Conservation (phyloP, 2,888 invertebrate species). For the Liposcelis brunnea region DNA sequence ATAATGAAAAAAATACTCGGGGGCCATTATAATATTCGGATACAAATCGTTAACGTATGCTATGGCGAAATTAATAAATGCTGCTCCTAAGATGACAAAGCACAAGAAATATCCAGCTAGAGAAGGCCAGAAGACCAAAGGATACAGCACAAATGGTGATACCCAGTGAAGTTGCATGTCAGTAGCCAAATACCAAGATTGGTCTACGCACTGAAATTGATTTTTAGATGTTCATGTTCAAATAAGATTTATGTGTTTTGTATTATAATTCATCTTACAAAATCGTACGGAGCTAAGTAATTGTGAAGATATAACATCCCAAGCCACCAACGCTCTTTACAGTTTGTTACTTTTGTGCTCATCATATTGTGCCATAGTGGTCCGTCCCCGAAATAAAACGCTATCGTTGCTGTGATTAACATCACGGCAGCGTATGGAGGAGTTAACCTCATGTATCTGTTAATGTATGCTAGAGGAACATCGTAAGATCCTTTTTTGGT, state of each 20-base stretch:
- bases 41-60: constrained; percentile 26
- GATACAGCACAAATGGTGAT: constrained; percentile 35
- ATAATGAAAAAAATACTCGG: too few relatives aligned
- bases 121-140: constrained; percentile 27
- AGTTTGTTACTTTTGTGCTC: constrained; percentile 19
- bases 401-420: constrained; percentile 29
- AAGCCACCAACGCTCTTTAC: constrained; percentile 32
- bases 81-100: constrained; percentile 19
- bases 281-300: constrained; percentile 23
- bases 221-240: too few relatives aligned
- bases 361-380: constrained; percentile 24
- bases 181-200: constrained; percentile 39
- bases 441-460: constrained; percentile 31
- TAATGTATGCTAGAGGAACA: constrained; percentile 24
- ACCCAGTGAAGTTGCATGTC: constrained; percentile 39
- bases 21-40: constrained; percentile 22
- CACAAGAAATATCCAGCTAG: constrained; percentile 23
- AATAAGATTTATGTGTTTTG: too few relatives aligned
- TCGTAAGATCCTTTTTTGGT: constrained; percentile 23
- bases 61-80: constrained; percentile 16
- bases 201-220: constrained; percentile 29
- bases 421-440: constrained; percentile 33
- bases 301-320: constrained; percentile 33
- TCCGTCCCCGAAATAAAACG: constrained; percentile 32
- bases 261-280: background rate